Evolutionary conservation across 92 coral and sea anemone genomes (phyloP).

Genomic region (Chrysogorgia sp.): DNA sequence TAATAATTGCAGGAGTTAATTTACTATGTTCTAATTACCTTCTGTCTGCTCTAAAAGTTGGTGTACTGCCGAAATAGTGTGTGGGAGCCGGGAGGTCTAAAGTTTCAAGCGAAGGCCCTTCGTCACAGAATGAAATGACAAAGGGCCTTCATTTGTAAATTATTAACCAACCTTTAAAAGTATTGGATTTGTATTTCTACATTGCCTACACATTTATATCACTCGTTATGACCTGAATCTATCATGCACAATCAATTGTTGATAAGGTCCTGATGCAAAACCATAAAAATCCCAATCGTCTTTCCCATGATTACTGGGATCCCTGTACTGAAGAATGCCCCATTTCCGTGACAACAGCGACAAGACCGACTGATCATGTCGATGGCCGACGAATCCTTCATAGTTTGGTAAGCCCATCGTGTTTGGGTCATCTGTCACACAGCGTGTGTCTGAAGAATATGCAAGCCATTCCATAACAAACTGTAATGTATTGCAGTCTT

Average conservation of each 20-base stretch:
- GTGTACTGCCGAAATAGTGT: too few species aligned
- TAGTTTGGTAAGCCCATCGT: background rate
- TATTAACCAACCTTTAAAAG: too few species aligned
- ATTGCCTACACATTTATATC: too few species aligned
- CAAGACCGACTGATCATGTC: conserved; percentile 36
- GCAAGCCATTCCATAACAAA: conserved; percentile 41
- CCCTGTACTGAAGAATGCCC: conserved; percentile 23
- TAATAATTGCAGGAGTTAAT: too few species aligned
- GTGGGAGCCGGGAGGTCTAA: too few species aligned
- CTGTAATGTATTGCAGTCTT: conserved; percentile 25
- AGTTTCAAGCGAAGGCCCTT: too few species aligned
- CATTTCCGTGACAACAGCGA: conserved; percentile 21
- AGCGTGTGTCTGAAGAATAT: conserved; percentile 29
- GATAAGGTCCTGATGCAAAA: conserved; percentile 35
- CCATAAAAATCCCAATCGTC: conserved; percentile 23
- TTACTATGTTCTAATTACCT: too few species aligned
- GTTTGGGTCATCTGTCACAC: conserved; percentile 24
- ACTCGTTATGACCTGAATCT: conserved; percentile 20
- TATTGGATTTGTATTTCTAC: too few species aligned
- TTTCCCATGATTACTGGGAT: conserved; percentile 9
- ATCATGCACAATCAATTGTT: conserved; percentile 37
- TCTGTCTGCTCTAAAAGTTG: too few species aligned
- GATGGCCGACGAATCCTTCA: conserved; percentile 29
- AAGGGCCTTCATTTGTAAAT: too few species aligned
- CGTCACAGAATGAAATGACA: too few species aligned